Percentiles rank a stretch among this genome's conserved stretches.
These are phyloP conservation scores for Clusia tigrina DNA, from an alignment of 2,888 invertebrate genomes.

Conservation along the genomic window DNA sequence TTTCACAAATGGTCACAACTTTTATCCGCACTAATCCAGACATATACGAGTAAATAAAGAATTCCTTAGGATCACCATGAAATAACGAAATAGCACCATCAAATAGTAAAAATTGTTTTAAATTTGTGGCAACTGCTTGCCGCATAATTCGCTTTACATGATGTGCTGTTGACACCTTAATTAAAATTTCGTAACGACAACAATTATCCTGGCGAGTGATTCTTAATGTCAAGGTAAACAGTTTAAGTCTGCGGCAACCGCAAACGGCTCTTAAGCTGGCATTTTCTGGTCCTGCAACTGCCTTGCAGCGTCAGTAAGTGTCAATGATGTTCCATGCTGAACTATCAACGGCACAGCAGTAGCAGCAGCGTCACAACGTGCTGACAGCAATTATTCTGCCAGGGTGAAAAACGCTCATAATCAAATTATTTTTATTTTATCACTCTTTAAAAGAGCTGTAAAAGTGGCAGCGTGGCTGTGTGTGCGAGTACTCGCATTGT, in stretches of 20 bases:
- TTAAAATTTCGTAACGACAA: neutral
- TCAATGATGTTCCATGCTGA: neutral
- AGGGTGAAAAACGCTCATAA: conserved; percentile 21
- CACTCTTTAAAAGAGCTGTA: neutral
- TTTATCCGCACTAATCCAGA: too few species aligned
- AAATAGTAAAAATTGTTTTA: too few species aligned
- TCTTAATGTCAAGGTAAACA: neutral
- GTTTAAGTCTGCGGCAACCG: too few species aligned
- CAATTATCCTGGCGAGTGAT: neutral
- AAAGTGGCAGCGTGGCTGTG: too few species aligned
- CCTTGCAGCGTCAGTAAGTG: neutral
- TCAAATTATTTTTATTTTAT: conserved; percentile 23
- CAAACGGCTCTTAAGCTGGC: neutral
- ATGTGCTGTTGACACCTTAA: neutral
- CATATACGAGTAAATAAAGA: too few species aligned
- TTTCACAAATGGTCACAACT: too few species aligned
- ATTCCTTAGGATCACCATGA: too few species aligned
- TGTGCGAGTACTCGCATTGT: too few species aligned
- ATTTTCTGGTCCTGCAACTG: neutral
- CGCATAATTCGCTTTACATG: too few species aligned
- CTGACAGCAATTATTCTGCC: conserved; percentile 1
- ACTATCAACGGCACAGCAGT: neutral
- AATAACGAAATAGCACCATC: too few species aligned
- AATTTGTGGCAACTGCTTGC: too few species aligned
- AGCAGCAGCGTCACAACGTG: neutral